Evolutionary conservation across 2,113 vertebrate species (phyloP).

Genomic region (Tragelaphus buxtoni): DNA sequence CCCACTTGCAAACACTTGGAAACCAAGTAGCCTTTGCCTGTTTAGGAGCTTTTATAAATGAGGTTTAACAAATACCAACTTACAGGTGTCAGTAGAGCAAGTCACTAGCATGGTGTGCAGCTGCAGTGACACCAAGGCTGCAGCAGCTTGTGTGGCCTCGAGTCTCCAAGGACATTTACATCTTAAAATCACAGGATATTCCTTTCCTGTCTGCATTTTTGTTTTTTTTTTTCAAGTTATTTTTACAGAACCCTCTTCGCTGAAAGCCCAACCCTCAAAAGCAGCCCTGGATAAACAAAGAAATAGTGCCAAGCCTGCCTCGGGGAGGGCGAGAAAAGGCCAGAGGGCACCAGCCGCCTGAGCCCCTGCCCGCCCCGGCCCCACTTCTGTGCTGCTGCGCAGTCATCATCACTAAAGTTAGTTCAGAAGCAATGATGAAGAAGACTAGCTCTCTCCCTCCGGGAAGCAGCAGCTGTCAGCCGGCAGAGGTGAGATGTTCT

Average conservation of each 20-base stretch:
- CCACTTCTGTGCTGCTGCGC: no score
- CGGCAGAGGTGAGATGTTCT: not conserved
- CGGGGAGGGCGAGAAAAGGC: not conserved
- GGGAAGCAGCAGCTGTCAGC: not conserved
- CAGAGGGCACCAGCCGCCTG: not conserved
- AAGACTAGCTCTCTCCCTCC: not conserved
- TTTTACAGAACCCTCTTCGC: not conserved
- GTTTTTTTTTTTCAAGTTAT: not conserved
- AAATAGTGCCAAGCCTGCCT: not conserved
- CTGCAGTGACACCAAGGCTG: not conserved
- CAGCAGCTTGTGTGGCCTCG: not conserved
- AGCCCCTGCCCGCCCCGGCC: not conserved
- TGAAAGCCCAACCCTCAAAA: not conserved
- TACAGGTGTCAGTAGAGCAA: not conserved
- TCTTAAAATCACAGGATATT: not conserved
- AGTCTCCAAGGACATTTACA: not conserved
- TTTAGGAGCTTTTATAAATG: not conserved
- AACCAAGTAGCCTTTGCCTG: not conserved
- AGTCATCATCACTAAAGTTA: not conserved
- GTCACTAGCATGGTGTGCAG: not conserved
- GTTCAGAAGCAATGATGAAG: not conserved
- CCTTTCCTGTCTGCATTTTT: not conserved
- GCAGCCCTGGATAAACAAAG: not conserved
- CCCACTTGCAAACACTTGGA: not conserved
- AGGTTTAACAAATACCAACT: not conserved